Conservation (phyloP, 2,888 invertebrate genomes). For the Polymixis flavicincta region DNA sequence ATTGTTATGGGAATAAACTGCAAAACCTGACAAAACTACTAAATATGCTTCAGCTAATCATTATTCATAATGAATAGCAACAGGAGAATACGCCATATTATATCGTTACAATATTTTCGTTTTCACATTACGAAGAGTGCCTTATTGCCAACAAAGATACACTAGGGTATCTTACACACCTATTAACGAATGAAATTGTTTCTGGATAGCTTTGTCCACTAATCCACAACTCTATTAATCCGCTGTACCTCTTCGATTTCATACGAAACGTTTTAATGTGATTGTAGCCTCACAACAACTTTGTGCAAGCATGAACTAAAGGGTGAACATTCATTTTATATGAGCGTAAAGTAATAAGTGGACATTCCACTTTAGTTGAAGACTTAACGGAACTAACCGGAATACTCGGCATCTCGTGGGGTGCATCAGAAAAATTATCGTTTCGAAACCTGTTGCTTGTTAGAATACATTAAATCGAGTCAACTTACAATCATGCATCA, state of each 20-base stretch:
- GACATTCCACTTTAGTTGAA: conserved; percentile 63
- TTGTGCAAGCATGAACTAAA: conserved; percentile 27
- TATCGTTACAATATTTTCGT: neutral
- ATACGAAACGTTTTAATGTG: neutral
- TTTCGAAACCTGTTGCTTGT: conserved; percentile 55
- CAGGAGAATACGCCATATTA: neutral
- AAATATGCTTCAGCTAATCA: conserved; percentile 7
- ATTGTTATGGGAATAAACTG: conserved; percentile 43
- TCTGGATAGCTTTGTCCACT: neutral
- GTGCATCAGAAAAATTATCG: conserved; percentile 66
- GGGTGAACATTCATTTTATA: conserved; percentile 45
- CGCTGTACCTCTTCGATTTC: neutral
- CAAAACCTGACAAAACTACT: conserved; percentile 35
- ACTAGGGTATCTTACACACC: no score
- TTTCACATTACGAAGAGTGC: neutral
- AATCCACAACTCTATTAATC: neutral
- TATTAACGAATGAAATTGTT: neutral
- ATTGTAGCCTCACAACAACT: conserved; percentile 14
- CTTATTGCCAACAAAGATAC: neutral
- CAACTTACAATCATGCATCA: conserved; percentile 58
- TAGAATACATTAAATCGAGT: conserved; percentile 47
- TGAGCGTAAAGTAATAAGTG: conserved; percentile 59
- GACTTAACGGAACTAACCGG: conserved; percentile 66
- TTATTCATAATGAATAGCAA: conserved; percentile 2
- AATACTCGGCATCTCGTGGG: conserved; percentile 57